A percentile compares a stretch with the other conserved stretches of the same genome.
These are phyloP conservation scores for Octonoba sinensis DNA, from an alignment of 2,888 invertebrate species.

Conservation along the genomic window DNA sequence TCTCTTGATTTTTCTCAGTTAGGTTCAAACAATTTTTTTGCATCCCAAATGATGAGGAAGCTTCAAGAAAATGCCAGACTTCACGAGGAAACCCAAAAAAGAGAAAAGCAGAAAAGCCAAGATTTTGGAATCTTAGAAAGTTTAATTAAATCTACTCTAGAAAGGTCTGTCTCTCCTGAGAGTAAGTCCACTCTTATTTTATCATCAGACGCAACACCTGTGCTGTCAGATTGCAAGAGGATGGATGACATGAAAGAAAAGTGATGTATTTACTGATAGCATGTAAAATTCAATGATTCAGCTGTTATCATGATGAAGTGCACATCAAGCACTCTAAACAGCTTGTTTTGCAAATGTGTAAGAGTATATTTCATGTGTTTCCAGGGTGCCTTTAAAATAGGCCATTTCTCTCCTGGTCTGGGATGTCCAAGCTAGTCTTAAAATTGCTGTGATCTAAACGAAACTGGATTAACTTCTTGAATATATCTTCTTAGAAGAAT, in stretches of 20 bases:
- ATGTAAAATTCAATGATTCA: conserved; percentile 14
- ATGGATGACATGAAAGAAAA: conserved; percentile 17
- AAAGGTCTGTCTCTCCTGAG: conserved; percentile 55
- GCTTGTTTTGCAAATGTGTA: conserved; percentile 34
- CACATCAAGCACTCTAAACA: conserved; percentile 60
- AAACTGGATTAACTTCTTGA: conserved; percentile 38
- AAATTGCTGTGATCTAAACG: conserved; percentile 61
- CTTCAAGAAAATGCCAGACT: conserved; percentile 66
- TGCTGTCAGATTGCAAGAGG: conserved; percentile 23
- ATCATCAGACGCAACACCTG: conserved; percentile 28
- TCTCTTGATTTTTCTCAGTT: conserved; percentile 62
- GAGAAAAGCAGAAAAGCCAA: conserved; percentile 38
- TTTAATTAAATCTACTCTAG: conserved; percentile 66
- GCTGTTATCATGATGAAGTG: conserved; percentile 45
- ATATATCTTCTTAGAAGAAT: conserved; percentile 46
- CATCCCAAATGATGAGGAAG: conserved; percentile 67
- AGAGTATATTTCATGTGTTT: conserved; percentile 26
- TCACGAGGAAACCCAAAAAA: conserved; percentile 61
- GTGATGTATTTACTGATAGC: conserved; percentile 17
- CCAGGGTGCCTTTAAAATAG: conserved; percentile 60
- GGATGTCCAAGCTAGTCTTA: conserved; percentile 63
- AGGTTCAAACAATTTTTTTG: conserved; percentile 65
- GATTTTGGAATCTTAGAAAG: conserved; percentile 65
- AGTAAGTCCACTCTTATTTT: conserved; percentile 42
- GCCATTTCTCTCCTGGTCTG: conserved; percentile 37